These are phyloP conservation scores for Macrosteles quadrilineatus DNA, from an alignment of 1,140 invertebrate genomes.

Conservation along the genomic window DNA sequence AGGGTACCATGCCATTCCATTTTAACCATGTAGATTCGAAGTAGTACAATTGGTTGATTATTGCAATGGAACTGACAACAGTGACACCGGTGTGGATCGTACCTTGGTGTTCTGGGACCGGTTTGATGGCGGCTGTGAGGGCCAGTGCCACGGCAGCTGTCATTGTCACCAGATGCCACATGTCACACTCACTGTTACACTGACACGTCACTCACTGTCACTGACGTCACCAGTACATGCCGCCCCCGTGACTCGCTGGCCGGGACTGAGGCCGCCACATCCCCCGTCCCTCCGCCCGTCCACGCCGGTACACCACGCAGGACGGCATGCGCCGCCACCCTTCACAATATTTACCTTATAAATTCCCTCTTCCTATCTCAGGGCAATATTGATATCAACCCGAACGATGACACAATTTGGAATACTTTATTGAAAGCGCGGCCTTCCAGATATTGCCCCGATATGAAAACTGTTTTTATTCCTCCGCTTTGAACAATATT, in stretches of 20 bases:
- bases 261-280: neutral
- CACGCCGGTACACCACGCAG: neutral
- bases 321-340: neutral
- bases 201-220: neutral
- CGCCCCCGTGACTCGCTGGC: neutral
- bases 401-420: slow-evolving; percentile 25
- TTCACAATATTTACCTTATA: slow-evolving; percentile 22
- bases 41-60: too few relatives aligned
- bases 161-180: neutral
- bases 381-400: slow-evolving; percentile 26
- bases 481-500: slow-evolving; percentile 24
- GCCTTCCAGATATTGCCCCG: slow-evolving; percentile 17
- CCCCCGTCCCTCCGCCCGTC: neutral
- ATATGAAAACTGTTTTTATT: slow-evolving; percentile 27
- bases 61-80: too few relatives aligned
- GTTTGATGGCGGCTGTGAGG: neutral
- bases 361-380: slow-evolving; percentile 25
- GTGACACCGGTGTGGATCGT: too few relatives aligned
- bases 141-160: too few relatives aligned
- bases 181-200: neutral
- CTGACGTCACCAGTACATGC: neutral
- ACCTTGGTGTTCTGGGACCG: slow-evolving; percentile 18
- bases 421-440: slow-evolving; percentile 23
- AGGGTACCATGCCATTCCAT: too few relatives aligned
- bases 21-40: too few relatives aligned